These are phyloP conservation scores for Rhabdornis inornatus DNA, from an alignment of 2,113 vertebrate genomes.

Conservation along the genomic window DNA sequence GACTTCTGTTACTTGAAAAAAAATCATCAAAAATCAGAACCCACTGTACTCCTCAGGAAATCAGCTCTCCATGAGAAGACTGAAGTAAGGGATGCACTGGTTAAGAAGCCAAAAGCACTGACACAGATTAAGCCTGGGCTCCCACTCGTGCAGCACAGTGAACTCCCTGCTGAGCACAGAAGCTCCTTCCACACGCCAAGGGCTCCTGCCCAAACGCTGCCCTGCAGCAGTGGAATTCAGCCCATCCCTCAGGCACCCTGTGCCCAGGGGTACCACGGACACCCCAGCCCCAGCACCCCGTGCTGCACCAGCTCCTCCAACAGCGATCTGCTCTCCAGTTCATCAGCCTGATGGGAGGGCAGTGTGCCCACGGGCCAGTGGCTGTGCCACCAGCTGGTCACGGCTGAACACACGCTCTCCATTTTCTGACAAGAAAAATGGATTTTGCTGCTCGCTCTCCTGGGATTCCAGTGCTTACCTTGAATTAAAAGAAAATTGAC, in stretches of 20 bases:
- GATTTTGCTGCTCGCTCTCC: not conserved
- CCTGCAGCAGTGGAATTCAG: not conserved
- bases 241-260: not conserved
- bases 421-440: not conserved
- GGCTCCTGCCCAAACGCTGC: rapidly evolving
- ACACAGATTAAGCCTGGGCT: not conserved
- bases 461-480: not conserved
- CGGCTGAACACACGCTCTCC: not conserved
- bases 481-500: not conserved
- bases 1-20: not conserved
- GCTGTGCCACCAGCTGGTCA: not conserved
- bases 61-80: not conserved
- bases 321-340: rapidly evolving
- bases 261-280: rapidly evolving
- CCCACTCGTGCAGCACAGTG: not conserved
- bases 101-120: not conserved
- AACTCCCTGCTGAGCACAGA: not conserved
- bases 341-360: rapidly evolving
- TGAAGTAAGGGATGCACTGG: not conserved
- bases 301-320: not conserved
- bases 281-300: not conserved
- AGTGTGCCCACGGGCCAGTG: not conserved
- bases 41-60: not conserved
- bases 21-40: not conserved
- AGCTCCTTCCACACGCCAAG: not conserved